A percentile compares a stretch with the other conserved stretches of the same genome.
Conservation (phyloP, 2,113 vertebrate species). For the Fregata magnificens region DNA sequence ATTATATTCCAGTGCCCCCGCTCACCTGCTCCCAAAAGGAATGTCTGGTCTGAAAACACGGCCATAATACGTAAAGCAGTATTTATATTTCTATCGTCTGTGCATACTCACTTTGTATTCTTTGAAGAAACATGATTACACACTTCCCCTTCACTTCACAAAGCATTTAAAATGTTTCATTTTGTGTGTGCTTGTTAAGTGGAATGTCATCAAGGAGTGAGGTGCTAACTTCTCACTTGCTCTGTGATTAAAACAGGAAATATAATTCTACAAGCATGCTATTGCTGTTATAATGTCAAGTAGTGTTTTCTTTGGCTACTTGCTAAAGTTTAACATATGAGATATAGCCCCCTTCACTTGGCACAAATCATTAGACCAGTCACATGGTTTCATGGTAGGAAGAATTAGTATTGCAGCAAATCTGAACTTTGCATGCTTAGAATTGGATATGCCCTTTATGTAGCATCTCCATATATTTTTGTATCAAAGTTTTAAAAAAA, state of each 20-base stretch:
- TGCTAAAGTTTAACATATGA: neutral
- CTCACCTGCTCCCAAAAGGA: neutral
- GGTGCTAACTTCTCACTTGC: neutral
- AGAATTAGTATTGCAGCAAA: neutral
- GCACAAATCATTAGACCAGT: neutral
- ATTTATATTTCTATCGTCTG: neutral
- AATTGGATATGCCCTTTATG: neutral
- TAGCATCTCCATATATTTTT: neutral
- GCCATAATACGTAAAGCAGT: neutral
- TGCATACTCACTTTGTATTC: neutral
- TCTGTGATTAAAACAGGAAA: neutral
- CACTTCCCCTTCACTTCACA: neutral
- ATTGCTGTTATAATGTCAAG: neutral
- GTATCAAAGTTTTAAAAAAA: neutral
- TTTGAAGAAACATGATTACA: neutral
- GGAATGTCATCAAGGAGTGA: neutral
- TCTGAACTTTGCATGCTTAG: neutral
- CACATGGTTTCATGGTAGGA: neutral
- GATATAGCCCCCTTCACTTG: neutral
- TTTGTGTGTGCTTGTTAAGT: neutral
- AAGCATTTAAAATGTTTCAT: neutral
- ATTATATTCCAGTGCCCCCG: neutral
- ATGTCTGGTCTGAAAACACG: fast-evolving
- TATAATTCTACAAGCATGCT: neutral
- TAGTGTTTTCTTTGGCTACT: neutral